These are phyloP conservation scores for Halisarca cf. caerulea DNA, from an alignment of 37 sponge, comb jelly and placozoan genomes.

Conservation along the genomic window DNA sequence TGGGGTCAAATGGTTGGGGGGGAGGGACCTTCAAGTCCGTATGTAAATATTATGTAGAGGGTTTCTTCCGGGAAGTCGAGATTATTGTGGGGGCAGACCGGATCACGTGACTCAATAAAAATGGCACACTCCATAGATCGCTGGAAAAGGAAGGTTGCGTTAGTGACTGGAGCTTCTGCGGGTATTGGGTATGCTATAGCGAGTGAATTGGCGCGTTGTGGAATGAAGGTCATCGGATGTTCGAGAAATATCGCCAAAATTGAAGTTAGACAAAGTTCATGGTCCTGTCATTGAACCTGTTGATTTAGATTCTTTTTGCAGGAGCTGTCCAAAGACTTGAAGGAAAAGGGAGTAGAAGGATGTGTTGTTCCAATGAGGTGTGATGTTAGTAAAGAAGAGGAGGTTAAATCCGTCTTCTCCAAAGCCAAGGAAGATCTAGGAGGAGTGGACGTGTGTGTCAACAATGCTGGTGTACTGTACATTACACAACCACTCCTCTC, in stretches of 20 bases:
- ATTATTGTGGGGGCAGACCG: too few species aligned
- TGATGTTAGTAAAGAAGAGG: conserved; percentile 78
- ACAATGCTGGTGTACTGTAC: conserved; percentile 82
- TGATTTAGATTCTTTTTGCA: too few species aligned
- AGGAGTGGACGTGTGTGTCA: conserved; percentile 72
- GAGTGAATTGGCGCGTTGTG: conserved; percentile 24
- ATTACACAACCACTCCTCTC: conserved; percentile 48
- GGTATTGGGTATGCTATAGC: conserved; percentile 56
- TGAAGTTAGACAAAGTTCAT: too few species aligned
- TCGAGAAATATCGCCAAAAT: conserved; percentile 33
- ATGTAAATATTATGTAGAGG: too few species aligned
- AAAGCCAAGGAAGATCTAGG: conserved; percentile 44
- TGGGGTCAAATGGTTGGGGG: too few species aligned
- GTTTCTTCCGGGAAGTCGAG: too few species aligned
- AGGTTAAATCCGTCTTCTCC: conserved; percentile 57
- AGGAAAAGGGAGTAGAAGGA: not conserved
- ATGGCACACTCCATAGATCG: too few species aligned
- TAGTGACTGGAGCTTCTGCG: conserved; percentile 56
- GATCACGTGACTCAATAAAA: too few species aligned
- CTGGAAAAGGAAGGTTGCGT: conserved; percentile 56
- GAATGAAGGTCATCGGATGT: conserved; percentile 59
- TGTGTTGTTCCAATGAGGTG: conserved; percentile 69
- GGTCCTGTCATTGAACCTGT: too few species aligned
- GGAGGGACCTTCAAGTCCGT: too few species aligned
- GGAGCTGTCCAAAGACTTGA: conserved; percentile 45